Conservation (phyloP, 2,888 invertebrate species). For the Epistrophe grossulariae region DNA sequence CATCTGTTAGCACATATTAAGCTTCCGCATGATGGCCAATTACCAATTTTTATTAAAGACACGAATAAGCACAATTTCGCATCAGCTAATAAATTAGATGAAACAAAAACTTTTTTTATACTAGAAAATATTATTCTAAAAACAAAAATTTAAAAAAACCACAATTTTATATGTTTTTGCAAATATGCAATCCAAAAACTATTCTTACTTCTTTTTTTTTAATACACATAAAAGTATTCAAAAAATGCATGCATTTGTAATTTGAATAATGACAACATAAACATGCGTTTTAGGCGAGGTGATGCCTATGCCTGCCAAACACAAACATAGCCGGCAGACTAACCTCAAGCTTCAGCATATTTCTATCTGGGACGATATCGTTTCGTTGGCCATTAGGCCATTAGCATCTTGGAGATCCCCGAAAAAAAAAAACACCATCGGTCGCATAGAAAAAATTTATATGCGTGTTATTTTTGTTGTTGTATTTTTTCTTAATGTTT, state of each 20-base stretch:
- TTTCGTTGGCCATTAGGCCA: slow-evolving; percentile 70
- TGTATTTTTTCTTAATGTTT: slow-evolving; percentile 20
- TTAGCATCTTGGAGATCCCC: slow-evolving; percentile 64
- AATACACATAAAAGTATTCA: not conserved
- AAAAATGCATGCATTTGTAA: not conserved
- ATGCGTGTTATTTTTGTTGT: not conserved
- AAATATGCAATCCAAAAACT: not conserved
- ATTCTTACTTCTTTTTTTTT: not conserved
- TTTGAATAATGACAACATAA: slow-evolving; percentile 30
- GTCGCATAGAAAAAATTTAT: slow-evolving; percentile 24
- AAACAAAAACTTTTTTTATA: too few relatives aligned
- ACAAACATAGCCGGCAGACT: slow-evolving; percentile 13
- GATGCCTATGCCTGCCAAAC: slow-evolving; percentile 30
- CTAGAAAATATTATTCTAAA: too few relatives aligned
- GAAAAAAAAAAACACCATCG: slow-evolving; percentile 40
- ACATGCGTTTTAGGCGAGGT: not conserved
- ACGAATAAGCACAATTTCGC: not conserved
- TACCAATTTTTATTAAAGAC: not conserved
- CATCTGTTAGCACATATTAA: slow-evolving; percentile 57
- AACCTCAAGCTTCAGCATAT: slow-evolving; percentile 44
- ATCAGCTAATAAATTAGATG: too few relatives aligned
- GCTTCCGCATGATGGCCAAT: slow-evolving; percentile 16
- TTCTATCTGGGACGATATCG: slow-evolving; percentile 63
- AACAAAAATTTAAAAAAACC: not conserved
- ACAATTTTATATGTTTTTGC: not conserved